Conservation (phyloP, 2,888 invertebrate species). For the Leistus spinibarbis region DNA sequence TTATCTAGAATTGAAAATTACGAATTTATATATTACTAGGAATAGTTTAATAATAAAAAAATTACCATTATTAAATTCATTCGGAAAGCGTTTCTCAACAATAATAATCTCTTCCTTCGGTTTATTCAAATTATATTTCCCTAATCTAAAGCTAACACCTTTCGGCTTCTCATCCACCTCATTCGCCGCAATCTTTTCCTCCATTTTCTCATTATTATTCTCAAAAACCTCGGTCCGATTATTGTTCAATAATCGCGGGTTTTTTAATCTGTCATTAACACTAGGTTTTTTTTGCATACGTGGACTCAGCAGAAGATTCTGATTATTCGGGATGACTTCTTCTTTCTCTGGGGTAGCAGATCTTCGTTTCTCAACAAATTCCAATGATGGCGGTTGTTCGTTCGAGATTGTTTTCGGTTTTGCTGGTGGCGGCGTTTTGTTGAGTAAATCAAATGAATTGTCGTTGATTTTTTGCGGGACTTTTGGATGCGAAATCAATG, state of each 20-base stretch:
- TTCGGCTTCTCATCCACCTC: conserved; percentile 32
- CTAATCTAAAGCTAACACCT: conserved; percentile 40
- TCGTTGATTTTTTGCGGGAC: conserved; percentile 58
- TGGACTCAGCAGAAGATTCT: conserved; percentile 8
- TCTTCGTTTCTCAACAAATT: conserved; percentile 20
- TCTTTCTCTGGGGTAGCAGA: conserved; percentile 26
- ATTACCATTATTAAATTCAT: conserved; percentile 29
- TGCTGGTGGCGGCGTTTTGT: conserved; percentile 26
- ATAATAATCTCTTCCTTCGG: conserved; percentile 10
- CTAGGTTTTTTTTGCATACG: conserved; percentile 23
- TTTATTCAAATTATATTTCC: conserved; percentile 29
- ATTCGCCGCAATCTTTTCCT: neutral
- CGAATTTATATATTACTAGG: no score
- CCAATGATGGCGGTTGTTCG: conserved; percentile 29
- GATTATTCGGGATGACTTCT: neutral
- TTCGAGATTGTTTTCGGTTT: conserved; percentile 45
- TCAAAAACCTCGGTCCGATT: neutral
- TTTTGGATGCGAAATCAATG: conserved; percentile 78
- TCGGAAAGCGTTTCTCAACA: conserved; percentile 5
- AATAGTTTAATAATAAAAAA: no score
- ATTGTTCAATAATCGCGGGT: conserved; percentile 4
- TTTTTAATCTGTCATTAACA: conserved; percentile 27
- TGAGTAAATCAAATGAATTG: conserved; percentile 46
- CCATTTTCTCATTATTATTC: conserved; percentile 18
- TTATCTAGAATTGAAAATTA: conserved; percentile 19